Base-by-base conservation (phyloP, 2,888 invertebrate genomes). In the Ormyrus labotus region DNA sequence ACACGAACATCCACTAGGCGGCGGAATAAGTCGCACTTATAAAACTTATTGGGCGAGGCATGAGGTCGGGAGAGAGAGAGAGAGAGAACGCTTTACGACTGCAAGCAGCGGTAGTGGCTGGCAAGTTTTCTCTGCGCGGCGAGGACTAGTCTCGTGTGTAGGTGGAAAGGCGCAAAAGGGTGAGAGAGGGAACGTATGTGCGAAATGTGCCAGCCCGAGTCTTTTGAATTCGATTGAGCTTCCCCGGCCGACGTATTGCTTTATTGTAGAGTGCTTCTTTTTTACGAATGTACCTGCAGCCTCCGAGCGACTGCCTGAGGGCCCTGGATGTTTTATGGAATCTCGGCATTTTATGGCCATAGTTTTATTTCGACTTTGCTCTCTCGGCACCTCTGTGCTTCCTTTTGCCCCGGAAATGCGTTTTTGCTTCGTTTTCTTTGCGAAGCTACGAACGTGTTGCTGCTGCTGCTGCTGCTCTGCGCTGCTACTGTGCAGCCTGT, bases 181-280 rank as follows among this genome's bases (percentile, higher is more conserved):
- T 6, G 50, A 13, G 60, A 10, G 47, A 63, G 63, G 13, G 51
- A 34, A 34, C 34, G 34, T 34, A 34, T 34, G 34, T 34, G 61
- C 68, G 48, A 61, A 73, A 78, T 72, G 78, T 78, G 73, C 73
- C 68, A 51, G 3, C 34, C 50, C 61, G 65, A 64, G 61, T 78
- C 78, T 74, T 81, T 81, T 81, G 73, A 74, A 78, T 78, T 70
- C 78, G 74, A 78, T 74, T 65, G 77, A 81, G 73, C 72, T 63
- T 55, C 55, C 7, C 60, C 55, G 5, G 51, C 8, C 70, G 68
- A 68, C 68, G 72, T 72, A 72, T 78, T 73, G 72, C 63, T 73
- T 73, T 79, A 73, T 78, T 68, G 78, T 34, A 9, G 7, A 70
- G 77, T 63, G 48, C 50, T 48, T 74, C 19, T 57, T 64, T 73